These are phyloP conservation scores for Zaprionus bogoriensis DNA, from an alignment of 2,888 invertebrate genomes.

Conservation along the genomic window DNA sequence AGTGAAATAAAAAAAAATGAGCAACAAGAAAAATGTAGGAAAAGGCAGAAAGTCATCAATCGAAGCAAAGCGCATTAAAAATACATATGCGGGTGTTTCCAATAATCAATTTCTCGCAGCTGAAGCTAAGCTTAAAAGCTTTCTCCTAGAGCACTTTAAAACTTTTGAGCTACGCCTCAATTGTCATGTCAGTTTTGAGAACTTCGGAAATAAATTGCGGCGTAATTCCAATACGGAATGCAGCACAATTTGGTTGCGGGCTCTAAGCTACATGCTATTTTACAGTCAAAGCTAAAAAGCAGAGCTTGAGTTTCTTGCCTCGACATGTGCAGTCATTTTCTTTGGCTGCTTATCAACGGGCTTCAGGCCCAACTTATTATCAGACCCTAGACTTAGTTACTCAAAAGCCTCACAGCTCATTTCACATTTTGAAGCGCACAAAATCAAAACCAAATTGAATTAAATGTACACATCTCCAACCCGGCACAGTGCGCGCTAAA, in stretches of 20 bases:
- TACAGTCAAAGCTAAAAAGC: too few species aligned
- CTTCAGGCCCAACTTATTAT: too few species aligned
- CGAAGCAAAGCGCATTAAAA: constrained; percentile 14
- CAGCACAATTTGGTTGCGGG: too few species aligned
- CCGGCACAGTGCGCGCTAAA: constrained; percentile 1
- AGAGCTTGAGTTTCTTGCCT: too few species aligned
- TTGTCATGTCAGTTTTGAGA: too few species aligned
- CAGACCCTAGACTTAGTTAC: too few species aligned
- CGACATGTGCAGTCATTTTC: too few species aligned
- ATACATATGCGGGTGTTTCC: constrained; percentile 14
- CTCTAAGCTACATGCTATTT: too few species aligned
- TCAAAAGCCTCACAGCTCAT: neutral
- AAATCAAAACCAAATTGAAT: constrained; percentile 16
- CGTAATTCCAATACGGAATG: too few species aligned
- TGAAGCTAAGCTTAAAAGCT: neutral
- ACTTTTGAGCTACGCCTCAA: too few species aligned
- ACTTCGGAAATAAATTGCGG: too few species aligned
- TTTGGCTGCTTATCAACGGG: too few species aligned
- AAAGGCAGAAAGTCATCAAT: constrained; percentile 43
- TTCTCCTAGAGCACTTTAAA: neutral
- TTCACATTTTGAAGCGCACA: neutral
- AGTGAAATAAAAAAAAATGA: constrained; percentile 8
- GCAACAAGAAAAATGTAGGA: neutral
- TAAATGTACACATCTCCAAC: constrained; percentile 1
- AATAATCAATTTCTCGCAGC: constrained; percentile 12